These are phyloP conservation scores for Enteromius afrohamiltoni DNA, from an alignment of 2,797 vertebrate genomes.

Conservation along the genomic window DNA sequence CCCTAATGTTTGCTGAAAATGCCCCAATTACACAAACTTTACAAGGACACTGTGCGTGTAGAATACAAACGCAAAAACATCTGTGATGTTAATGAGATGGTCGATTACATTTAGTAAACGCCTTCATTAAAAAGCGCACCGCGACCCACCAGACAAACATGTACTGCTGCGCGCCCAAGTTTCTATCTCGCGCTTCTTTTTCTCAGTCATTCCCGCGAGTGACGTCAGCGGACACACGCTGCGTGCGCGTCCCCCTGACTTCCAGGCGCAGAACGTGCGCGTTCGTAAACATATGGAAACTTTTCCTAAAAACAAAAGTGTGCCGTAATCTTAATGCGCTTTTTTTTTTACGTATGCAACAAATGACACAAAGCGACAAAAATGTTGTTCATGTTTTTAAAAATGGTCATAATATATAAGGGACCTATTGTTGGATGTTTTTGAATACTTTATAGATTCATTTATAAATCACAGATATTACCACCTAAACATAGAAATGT, in stretches of 20 bases:
- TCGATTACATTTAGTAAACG: background rate
- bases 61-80: background rate
- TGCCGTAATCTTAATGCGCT: background rate
- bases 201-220: constrained; percentile 48
- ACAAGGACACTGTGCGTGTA: background rate
- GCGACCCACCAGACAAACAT: background rate
- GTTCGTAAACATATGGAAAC: background rate
- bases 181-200: constrained; percentile 81
- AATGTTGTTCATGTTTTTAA: background rate
- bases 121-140: background rate
- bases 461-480: background rate
- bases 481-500: no score
- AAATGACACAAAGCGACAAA: background rate
- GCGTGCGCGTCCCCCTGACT: constrained; percentile 57
- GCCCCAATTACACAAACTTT: background rate
- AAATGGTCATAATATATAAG: background rate
- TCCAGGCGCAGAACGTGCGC: background rate
- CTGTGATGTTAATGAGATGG: background rate
- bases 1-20: constrained; percentile 48
- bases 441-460: background rate
- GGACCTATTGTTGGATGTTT: background rate
- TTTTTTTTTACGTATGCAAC: background rate
- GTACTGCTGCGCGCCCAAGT: constrained; percentile 70
- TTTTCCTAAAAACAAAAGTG: background rate
- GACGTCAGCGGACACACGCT: constrained; percentile 64